Base-by-base conservation (phyloP, 1,140 invertebrate genomes). In the Eubasilissa regina region DNA sequence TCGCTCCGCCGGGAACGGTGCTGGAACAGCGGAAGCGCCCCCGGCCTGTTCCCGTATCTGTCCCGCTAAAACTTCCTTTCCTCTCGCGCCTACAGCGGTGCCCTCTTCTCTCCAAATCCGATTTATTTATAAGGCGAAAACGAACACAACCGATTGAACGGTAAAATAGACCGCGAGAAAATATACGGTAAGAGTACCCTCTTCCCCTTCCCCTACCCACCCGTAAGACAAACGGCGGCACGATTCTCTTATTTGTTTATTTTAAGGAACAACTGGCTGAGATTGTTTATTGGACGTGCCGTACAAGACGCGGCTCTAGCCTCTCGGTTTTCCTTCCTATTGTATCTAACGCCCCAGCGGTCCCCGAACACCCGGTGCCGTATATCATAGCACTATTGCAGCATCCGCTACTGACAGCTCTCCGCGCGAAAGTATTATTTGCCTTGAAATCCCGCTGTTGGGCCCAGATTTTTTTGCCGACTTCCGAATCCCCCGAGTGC, bases 261-360 rank as follows among this genome's bases (percentile, higher is more conserved):
- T 80, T 80, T 77, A 76, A 80, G 79, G 43, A 80, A 76, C 79
- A 76, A 80, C 78, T 75, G 53, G 74, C 78, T 75, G 53, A 64
- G 79, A 80, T 80, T 80, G 79, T 80, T 80, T 80, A 80, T 80
- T 80, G 79, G 73, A 72, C 73, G 79, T 76, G 72, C 58, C 79
- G 12, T 75, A 45, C 60, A 66, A 78, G 78, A 79, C 77, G 72
- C 77, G 45, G 62, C 64, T 68, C 44, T 68, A 45, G 43, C 68
- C 21, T 72, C 62, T 25, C 66, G 25, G n/a, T 45, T 35, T 35
- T 73, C 51, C 47, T 55, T 55, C 53, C n/a, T 73, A 53, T 25
- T 53, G 17, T 17, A 53, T 9, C n/a, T 35, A 10, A n/a, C n/a
- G 25, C n/a, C 66, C 35, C 60, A 35, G 21, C 45, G 45, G 15